Evolutionary conservation across 1,140 invertebrate species (phyloP), one percentile per base, ranked within the genome.

Genomic region (Caenorhabditis briggsae): DNA sequence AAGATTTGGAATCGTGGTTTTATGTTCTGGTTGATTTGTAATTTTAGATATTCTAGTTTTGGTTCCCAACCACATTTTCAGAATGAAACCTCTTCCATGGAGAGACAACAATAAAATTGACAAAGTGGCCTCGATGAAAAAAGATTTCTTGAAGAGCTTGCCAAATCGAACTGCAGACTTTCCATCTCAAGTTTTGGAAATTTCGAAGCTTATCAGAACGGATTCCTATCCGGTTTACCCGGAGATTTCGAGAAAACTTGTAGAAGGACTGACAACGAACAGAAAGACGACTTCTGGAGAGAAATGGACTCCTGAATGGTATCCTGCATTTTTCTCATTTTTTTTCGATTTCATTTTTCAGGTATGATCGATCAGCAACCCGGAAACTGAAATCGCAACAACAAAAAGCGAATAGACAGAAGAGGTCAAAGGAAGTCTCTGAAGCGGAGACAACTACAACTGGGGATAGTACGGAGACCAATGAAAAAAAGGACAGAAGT

Each of bases 261-360:
- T 14, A 5, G 70, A 78, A 50, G 70, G 70, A 25, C 12, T 78
- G 46, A 18, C 43, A 1, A n/a, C 2, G 7, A 18, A 7, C 7
- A 78, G 41, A 43, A 78, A 78, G 20, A 25, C 11, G 1, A 23
- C 12, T 5, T 78, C 70, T 23, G 18, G 18, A 46, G 70, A 78
- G 53, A 50, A 48, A 23, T 78, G 70, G 46, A 50, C 5, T 78
- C 70, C 70, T 53, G 70, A 78, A 78, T 78, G 70, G 70, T 78
- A 8, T 20, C 12, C 18, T 61, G 20, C 3, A 33, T 33, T 33
- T 33, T 20, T 7, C 8, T 61, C 2, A 25, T 33, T 61, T 20
- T 25, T 18, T 20, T 18, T n/a, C 2, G 5, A n/a, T n/a, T 58
- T 5, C 16, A n/a, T 2, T 78, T 78, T 50, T 12, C 11, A 78